Base-by-base conservation (phyloP, 2,113 vertebrate species). In the Butorides virescens region DNA sequence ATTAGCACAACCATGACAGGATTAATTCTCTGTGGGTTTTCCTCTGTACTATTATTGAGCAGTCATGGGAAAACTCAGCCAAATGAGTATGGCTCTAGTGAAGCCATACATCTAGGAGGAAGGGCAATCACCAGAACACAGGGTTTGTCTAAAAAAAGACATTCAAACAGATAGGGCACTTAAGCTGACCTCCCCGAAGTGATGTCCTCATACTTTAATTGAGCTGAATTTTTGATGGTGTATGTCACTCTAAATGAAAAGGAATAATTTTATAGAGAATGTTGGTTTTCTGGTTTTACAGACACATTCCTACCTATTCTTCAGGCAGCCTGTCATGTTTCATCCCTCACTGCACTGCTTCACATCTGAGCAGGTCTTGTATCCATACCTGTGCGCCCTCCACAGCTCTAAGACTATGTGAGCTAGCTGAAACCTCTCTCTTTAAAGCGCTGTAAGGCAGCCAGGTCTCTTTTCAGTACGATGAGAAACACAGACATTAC, bases 31-130 rank as follows among this genome's bases (percentile, higher is more conserved):
- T 94, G 95, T 94, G 92, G 94, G 90, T 96, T 90, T 82, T 93
- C 65, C 86, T 82, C 83, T 87, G 95, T 42, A 94, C 96, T 97
- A 94, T 96, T 96, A 96, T 87, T 89, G 94, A 97, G 95, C 95
- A 95, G 94, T 95, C 96, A 96, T 93, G 91, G 97, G 95, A 96
- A 96, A 86, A 96, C 78, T 87, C 90, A 74, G 88, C 84, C 88
- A 97, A 90, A 95, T 90, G 86, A 90, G 73, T 65, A 62, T 72
- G 84, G 92, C 88, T 86, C 42, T 95, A 96, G 74, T 95, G 77
- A 80, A 94, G 94, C 92, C 89, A 93, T 66, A 93, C 91, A 89
- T 90, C 75, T 87, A 44, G 73, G 95, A 94, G 49, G 88, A 96
- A 96, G 42, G 62, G 93, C 91, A 95, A 95, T 9, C 93, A 97